Percentiles rank a stretch among this genome's conserved stretches.
These are phyloP conservation scores for Dryadula phaetusa DNA, from an alignment of 2,888 invertebrate species.

Conservation along the genomic window DNA sequence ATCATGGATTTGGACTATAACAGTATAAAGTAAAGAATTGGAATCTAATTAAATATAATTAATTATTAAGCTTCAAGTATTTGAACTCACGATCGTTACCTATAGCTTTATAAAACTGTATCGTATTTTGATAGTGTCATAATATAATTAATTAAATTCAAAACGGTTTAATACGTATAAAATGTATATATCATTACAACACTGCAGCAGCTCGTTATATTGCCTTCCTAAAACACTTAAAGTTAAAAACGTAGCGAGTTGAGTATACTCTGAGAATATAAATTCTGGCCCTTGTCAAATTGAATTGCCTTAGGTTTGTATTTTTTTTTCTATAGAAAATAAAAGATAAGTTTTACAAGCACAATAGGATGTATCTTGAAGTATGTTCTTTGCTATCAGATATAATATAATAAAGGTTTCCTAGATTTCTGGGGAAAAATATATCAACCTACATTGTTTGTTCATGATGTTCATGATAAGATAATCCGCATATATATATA, in stretches of 20 bases:
- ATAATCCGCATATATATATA: no score
- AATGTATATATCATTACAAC: background rate
- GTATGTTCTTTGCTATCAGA: background rate
- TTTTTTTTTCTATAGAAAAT: constrained; percentile 27
- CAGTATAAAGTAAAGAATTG: no score
- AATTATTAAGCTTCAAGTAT: no score
- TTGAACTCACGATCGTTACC: no score
- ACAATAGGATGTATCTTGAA: constrained; percentile 21
- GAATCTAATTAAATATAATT: no score
- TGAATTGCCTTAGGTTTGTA: constrained; percentile 38
- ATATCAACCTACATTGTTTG: no score
- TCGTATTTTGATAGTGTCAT: no score
- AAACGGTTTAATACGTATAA: background rate
- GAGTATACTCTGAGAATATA: constrained; percentile 34
- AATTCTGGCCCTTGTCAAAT: constrained; percentile 46
- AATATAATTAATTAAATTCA: no score
- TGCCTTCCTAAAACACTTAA: background rate
- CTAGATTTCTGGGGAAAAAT: background rate
- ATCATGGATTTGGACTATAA: no score
- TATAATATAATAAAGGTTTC: background rate
- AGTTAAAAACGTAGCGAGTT: constrained; percentile 23
- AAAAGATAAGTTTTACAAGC: constrained; percentile 19
- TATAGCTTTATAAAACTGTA: no score
- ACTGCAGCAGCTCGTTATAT: background rate
- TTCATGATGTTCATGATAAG: no score